phyloP scores from a whole-genome alignment of 2,888 invertebrate species.

The Xestia sexstrigata region DNA sequence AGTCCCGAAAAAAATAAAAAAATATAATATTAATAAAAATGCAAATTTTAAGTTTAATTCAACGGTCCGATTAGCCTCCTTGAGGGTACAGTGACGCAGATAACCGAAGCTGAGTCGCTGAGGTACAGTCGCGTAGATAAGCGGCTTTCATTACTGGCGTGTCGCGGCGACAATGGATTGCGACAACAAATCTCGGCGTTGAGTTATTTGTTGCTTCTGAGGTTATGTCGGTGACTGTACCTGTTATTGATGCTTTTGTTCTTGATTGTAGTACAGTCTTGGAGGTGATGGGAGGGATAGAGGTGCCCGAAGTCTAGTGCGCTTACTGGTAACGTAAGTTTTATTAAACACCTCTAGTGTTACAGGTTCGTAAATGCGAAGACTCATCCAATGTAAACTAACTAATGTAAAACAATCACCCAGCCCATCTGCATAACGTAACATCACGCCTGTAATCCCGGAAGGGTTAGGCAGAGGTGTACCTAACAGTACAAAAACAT shows the following conservation, averaged over 20 bases:
- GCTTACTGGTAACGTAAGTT: too few species aligned
- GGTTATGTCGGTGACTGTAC: conserved; percentile 77
- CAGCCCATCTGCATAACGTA: not conserved
- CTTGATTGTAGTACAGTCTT: conserved; percentile 54
- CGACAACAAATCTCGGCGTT: conserved; percentile 81
- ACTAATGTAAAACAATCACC: not conserved
- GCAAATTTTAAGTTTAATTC: conserved; percentile 66
- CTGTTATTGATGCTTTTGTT: conserved; percentile 69
- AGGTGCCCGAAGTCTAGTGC: not conserved
- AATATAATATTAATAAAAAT: conserved; percentile 65
- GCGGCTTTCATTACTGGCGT: conserved; percentile 84
- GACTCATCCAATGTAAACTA: not conserved
- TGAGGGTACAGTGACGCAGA: conserved; percentile 74
- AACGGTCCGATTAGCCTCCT: conserved; percentile 73
- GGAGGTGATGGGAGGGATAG: not conserved
- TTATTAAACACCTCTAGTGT: not conserved
- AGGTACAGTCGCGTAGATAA: conserved; percentile 83
- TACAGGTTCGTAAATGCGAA: not conserved
- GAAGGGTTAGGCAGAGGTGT: too few species aligned
- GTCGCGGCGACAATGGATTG: conserved; percentile 84
- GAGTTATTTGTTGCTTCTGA: conserved; percentile 83
- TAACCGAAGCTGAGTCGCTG: conserved; percentile 70
- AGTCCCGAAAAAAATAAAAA: conserved; percentile 29
- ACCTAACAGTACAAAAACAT: too few species aligned
- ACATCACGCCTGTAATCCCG: not conserved